Evolutionary conservation across 2,797 vertebrate species (phyloP).

Genomic region (Sebastes taczanowskii): DNA sequence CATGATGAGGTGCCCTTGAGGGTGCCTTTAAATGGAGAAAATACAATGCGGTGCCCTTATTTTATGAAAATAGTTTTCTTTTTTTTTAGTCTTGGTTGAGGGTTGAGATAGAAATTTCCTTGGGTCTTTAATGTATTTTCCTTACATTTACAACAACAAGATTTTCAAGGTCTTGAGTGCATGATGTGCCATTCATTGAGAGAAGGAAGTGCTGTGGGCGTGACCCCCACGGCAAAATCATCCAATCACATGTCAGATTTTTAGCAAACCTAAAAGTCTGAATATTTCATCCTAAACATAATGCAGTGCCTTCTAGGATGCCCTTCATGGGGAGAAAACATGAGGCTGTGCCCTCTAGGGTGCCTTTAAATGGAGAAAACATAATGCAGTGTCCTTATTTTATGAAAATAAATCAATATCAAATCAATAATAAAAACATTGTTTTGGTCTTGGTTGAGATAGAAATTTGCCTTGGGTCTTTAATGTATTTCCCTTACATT

Average conservation of each 20-base stretch:
- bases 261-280: not conserved
- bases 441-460: not conserved
- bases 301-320: too few species aligned
- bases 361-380: too few species aligned
- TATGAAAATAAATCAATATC: not conserved
- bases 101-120: not conserved
- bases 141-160: constrained; percentile 16
- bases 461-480: constrained; percentile 2
- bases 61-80: too few species aligned
- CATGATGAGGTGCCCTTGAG: too few species aligned
- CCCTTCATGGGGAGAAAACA: too few species aligned
- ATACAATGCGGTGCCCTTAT: too few species aligned
- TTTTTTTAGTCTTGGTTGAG: not conserved
- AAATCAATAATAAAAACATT: too few species aligned
- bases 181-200: constrained; percentile 72
- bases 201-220: constrained; percentile 48
- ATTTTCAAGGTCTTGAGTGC: constrained; percentile 54
- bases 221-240: not conserved
- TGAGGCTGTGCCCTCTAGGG: too few species aligned
- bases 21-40: too few species aligned
- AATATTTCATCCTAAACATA: not conserved
- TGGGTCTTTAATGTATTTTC: constrained; percentile 21
- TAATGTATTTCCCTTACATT: constrained; percentile 6
- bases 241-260: constrained; percentile 62
- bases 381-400: too few species aligned